Conservation (phyloP, 2,888 invertebrate genomes). For the Brachyptera risi region DNA sequence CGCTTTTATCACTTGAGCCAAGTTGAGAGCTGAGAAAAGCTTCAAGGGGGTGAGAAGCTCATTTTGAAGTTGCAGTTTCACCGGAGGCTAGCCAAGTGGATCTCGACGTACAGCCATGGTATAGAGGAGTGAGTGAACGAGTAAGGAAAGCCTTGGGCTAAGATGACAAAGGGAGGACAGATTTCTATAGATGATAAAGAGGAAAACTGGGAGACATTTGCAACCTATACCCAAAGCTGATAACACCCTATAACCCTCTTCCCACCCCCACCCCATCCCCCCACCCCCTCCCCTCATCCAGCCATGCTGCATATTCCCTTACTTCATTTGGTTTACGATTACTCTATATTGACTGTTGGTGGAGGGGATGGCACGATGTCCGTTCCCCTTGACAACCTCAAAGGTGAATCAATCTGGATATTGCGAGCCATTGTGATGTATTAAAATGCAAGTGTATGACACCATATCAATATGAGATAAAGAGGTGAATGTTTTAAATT, state of each 20-base stretch:
- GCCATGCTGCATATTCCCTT: too few relatives aligned
- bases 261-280: neutral
- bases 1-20: conserved; percentile 23
- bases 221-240: conserved; percentile 9
- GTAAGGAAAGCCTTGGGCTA: conserved; percentile 9
- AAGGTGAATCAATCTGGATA: too few relatives aligned
- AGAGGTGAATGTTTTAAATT: too few relatives aligned
- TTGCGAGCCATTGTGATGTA: too few relatives aligned
- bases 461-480: too few relatives aligned
- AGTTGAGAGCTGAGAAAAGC: neutral
- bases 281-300: too few relatives aligned
- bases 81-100: conserved; percentile 25
- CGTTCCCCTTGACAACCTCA: too few relatives aligned
- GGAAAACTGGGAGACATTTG: conserved; percentile 17
- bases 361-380: too few relatives aligned
- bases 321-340: too few relatives aligned
- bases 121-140: conserved; percentile 2
- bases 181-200: conserved; percentile 20
- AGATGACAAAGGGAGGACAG: conserved; percentile 20
- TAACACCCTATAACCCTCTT: neutral
- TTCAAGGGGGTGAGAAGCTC: conserved; percentile 26
- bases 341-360: too few relatives aligned
- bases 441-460: too few relatives aligned
- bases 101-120: neutral
- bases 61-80: conserved; percentile 28